phyloP scores from a whole-genome alignment of 2,888 invertebrate species.

The Saturnia pavonia region DNA sequence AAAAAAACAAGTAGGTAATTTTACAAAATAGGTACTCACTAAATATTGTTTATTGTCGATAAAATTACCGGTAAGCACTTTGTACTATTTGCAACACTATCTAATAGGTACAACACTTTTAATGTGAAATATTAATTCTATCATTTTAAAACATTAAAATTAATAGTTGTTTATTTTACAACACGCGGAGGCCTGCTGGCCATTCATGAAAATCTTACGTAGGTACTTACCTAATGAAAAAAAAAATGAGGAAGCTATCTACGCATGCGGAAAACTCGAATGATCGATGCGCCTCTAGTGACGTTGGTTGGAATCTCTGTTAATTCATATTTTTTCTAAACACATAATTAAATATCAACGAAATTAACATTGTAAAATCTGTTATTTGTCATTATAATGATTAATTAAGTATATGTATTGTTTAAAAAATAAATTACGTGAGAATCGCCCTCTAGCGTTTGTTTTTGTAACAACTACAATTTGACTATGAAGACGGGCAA shows the following conservation, averaged over 20 bases:
- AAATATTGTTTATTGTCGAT: conserved; percentile 60
- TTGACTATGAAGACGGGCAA: not conserved
- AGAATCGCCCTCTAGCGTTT: conserved; percentile 2
- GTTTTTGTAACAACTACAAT: not conserved
- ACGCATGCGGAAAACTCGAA: conserved; percentile 65
- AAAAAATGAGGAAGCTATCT: conserved; percentile 47
- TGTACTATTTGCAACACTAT: conserved; percentile 62
- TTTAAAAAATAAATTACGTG: not conserved
- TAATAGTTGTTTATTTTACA: conserved; percentile 53
- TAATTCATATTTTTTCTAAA: not conserved
- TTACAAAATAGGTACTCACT: conserved; percentile 55
- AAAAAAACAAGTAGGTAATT: conserved; percentile 47
- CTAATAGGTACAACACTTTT: conserved; percentile 70
- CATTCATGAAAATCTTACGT: conserved; percentile 75
- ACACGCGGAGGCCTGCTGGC: conserved; percentile 64
- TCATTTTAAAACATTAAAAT: conserved; percentile 71
- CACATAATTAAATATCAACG: not conserved
- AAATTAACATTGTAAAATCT: not conserved
- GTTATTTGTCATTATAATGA: not conserved
- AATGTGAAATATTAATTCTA: conserved; percentile 54
- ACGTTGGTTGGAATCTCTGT: conserved; percentile 25
- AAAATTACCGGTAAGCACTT: conserved; percentile 45
- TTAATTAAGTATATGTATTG: not conserved
- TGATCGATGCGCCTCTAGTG: conserved; percentile 43
- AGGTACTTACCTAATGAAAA: conserved; percentile 44